These are phyloP conservation scores for Clytia hemisphaerica DNA, from an alignment of 30 jellyfish, hydroid and myxozoan species.

Conservation along the genomic window DNA sequence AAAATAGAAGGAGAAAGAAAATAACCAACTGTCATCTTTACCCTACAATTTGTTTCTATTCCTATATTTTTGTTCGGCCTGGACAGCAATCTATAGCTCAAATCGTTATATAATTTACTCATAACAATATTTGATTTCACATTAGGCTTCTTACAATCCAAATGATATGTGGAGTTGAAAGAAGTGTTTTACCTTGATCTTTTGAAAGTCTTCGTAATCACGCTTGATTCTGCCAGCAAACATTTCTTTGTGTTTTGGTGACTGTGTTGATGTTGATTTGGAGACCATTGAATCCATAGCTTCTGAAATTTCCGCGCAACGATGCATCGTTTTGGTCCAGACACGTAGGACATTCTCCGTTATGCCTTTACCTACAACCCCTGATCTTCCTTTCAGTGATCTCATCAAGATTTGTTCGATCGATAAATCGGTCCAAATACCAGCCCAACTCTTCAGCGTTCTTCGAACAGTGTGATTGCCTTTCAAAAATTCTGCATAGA, in stretches of 20 bases:
- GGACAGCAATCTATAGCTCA: too few species aligned
- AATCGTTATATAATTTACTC: too few species aligned
- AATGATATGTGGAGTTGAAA: too few species aligned
- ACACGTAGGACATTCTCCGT: constrained; percentile 12
- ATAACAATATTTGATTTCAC: too few species aligned
- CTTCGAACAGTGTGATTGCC: constrained; percentile 20
- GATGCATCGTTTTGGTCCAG: constrained; percentile 15
- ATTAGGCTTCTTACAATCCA: too few species aligned
- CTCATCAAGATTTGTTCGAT: constrained; percentile 5
- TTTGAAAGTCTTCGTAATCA: constrained; percentile 11
- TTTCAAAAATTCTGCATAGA: not conserved
- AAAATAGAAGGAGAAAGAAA: not conserved
- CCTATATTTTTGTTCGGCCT: too few species aligned
- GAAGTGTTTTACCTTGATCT: too few species aligned
- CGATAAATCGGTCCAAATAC: not conserved
- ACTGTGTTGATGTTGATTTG: not conserved
- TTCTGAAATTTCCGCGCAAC: constrained; percentile 11
- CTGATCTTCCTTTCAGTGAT: constrained; percentile 22
- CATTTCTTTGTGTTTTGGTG: constrained; percentile 9
- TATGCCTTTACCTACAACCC: constrained; percentile 11
- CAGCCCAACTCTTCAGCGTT: not conserved
- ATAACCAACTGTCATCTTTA: too few species aligned
- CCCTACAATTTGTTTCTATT: too few species aligned
- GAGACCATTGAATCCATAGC: not conserved
- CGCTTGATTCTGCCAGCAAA: constrained; percentile 20